A percentile compares a stretch with the other conserved stretches of the same genome.
phyloP scores from a whole-genome alignment of 2,888 invertebrate genomes.

The Caenorhabditis sulstoni region DNA sequence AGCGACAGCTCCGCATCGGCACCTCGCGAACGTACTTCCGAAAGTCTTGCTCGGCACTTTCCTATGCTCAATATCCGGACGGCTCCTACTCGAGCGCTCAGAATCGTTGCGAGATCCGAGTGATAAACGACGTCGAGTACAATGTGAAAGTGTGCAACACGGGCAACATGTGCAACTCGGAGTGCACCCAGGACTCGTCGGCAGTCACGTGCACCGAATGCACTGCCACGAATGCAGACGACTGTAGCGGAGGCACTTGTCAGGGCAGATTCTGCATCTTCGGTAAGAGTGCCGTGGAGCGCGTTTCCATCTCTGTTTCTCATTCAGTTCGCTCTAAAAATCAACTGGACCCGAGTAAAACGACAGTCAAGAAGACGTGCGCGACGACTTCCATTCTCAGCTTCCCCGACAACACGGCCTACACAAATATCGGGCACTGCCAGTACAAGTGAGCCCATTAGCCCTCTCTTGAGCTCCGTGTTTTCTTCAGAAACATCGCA shows the following conservation, averaged over 20 bases:
- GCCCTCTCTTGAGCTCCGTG: neutral
- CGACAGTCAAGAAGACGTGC: slow-evolving; percentile 60
- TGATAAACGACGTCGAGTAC: slow-evolving; percentile 60
- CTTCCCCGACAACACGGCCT: slow-evolving; percentile 57
- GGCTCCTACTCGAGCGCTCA: slow-evolving; percentile 25
- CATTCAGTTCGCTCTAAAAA: slow-evolving; percentile 34
- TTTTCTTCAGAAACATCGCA: slow-evolving; percentile 30
- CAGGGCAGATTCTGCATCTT: slow-evolving; percentile 58
- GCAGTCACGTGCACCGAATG: slow-evolving; percentile 62
- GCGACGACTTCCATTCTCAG: slow-evolving; percentile 33
- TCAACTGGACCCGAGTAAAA: slow-evolving; percentile 30
- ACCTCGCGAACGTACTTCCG: slow-evolving; percentile 41
- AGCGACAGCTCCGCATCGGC: slow-evolving; percentile 38
- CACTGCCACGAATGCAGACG: slow-evolving; percentile 41
- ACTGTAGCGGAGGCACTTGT: slow-evolving; percentile 63
- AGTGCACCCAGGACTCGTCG: slow-evolving; percentile 36
- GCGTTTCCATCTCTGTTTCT: no score
- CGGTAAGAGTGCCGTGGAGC: no score
- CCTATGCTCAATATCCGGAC: slow-evolving; percentile 63
- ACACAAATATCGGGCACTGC: slow-evolving; percentile 46
- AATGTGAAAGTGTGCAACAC: slow-evolving; percentile 63
- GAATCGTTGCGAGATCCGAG: slow-evolving; percentile 58
- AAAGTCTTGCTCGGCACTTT: slow-evolving; percentile 54
- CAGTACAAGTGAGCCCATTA: slow-evolving; percentile 51
- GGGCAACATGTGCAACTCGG: slow-evolving; percentile 55